Evolutionary conservation across 2,888 invertebrate genomes (phyloP).

Genomic region (Neria commutata): DNA sequence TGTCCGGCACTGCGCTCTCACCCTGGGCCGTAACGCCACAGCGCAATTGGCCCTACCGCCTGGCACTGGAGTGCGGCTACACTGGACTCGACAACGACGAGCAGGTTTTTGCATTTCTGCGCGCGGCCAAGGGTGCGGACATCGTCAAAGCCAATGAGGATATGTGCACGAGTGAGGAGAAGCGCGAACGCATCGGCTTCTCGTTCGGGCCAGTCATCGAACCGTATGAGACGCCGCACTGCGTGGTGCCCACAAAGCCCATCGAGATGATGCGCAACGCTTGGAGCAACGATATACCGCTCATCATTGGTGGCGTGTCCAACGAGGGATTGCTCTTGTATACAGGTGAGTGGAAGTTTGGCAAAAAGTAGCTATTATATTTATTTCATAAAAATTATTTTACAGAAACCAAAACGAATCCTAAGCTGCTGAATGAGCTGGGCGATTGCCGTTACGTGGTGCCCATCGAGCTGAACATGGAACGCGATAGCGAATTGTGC

Average conservation of each 20-base stretch:
- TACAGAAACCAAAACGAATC: constrained; percentile 51
- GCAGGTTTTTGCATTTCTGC: constrained; percentile 58
- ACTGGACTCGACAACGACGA: constrained; percentile 53
- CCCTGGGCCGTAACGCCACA: constrained; percentile 58
- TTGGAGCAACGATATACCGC: constrained; percentile 59
- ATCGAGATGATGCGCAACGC: constrained; percentile 56
- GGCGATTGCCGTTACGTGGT: constrained; percentile 56
- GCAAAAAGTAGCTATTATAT: not conserved
- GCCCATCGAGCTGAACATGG: constrained; percentile 56
- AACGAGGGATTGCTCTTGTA: constrained; percentile 59
- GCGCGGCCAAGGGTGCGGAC: constrained; percentile 49
- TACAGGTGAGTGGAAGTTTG: constrained; percentile 38
- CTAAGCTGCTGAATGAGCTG: constrained; percentile 54
- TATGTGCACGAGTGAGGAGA: constrained; percentile 55
- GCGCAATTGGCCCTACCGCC: constrained; percentile 54
- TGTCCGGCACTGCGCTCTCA: constrained; percentile 58
- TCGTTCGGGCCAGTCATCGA: constrained; percentile 61
- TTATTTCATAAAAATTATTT: not conserved
- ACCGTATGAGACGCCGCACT: constrained; percentile 54
- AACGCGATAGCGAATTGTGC: constrained; percentile 51
- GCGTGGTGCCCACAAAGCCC: constrained; percentile 56
- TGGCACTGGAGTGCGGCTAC: constrained; percentile 56
- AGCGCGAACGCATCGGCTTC: constrained; percentile 55
- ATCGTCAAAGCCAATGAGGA: constrained; percentile 55
- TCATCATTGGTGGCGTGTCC: constrained; percentile 59